phyloP scores from a whole-genome alignment of 1,140 invertebrate species.

The Zaprionus ghesquierei region DNA sequence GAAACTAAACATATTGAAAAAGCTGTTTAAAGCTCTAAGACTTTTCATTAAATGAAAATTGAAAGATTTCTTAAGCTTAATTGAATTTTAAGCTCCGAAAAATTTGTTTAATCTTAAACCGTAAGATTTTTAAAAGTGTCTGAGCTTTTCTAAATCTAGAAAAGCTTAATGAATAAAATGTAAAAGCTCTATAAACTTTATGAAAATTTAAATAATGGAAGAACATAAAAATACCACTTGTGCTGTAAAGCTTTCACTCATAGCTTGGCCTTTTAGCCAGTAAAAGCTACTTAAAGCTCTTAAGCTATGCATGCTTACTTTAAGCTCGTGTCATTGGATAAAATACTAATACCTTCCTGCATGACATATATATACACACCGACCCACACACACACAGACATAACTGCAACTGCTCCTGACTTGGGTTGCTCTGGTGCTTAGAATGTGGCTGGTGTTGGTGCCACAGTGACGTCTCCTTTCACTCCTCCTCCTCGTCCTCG shows the following conservation, averaged over 20 bases:
- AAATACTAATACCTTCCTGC: too few relatives aligned
- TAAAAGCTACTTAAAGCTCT: not conserved
- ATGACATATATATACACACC: not conserved
- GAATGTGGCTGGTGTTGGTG: conserved; percentile 41
- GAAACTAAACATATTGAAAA: not conserved
- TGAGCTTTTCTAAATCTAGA: too few relatives aligned
- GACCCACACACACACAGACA: not conserved
- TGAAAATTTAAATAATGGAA: too few relatives aligned
- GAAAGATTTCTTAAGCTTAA: not conserved
- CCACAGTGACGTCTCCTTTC: not conserved
- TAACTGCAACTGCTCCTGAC: not conserved
- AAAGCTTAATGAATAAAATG: too few relatives aligned
- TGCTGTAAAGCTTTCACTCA: too few relatives aligned
- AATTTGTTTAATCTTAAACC: too few relatives aligned
- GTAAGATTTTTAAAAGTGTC: too few relatives aligned
- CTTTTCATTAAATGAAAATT: not conserved
- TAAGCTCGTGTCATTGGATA: not conserved
- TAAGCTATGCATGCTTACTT: not conserved
- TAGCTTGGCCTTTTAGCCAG: too few relatives aligned
- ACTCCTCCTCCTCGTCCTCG: not conserved
- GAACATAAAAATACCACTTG: too few relatives aligned
- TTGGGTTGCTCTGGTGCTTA: conserved; percentile 28
- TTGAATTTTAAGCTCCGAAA: not conserved
- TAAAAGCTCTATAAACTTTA: too few relatives aligned
- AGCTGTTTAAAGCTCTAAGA: not conserved